Evolutionary conservation across 37 sponge, comb jelly and placozoan genomes (phyloP).

Genomic region (Chondrosia reniformis): DNA sequence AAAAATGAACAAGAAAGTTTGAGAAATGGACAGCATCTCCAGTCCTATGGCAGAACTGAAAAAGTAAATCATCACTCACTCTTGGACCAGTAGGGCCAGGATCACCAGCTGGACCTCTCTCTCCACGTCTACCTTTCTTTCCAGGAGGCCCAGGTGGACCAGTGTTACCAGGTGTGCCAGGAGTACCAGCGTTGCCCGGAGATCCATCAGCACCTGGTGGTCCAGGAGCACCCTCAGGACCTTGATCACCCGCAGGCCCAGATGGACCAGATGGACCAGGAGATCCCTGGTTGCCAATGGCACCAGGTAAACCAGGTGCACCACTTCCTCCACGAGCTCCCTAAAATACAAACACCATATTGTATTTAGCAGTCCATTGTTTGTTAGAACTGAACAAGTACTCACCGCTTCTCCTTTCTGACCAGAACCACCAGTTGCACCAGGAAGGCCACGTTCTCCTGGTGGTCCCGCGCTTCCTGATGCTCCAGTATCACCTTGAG

Average conservation of each 20-base stretch:
- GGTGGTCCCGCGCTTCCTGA: not conserved
- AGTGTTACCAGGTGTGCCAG: constrained; percentile 38
- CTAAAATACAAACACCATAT: not conserved
- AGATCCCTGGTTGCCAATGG: constrained; percentile 44
- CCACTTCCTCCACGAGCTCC: constrained; percentile 12
- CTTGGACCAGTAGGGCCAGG: constrained; percentile 49
- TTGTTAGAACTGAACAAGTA: too few relatives aligned
- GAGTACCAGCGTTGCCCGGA: constrained; percentile 6
- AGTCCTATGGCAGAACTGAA: not conserved
- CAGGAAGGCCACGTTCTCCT: constrained; percentile 10
- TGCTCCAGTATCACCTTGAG: not conserved
- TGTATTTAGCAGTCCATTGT: too few relatives aligned
- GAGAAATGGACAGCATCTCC: not conserved
- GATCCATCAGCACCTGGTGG: constrained; percentile 11
- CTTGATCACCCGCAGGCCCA: constrained; percentile 31
- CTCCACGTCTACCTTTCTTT: constrained; percentile 41
- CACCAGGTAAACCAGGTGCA: constrained; percentile 44
- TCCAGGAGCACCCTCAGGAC: constrained; percentile 22
- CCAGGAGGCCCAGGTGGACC: constrained; percentile 38
- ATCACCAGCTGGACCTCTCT: constrained; percentile 36
- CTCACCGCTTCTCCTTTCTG: not conserved
- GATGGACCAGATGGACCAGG: constrained; percentile 42
- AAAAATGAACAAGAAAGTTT: not conserved
- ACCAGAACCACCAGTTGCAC: not conserved
- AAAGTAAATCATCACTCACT: constrained; percentile 15